These are phyloP conservation scores for Pollenia labialis DNA, from an alignment of 2,888 invertebrate species.

Conservation along the genomic window DNA sequence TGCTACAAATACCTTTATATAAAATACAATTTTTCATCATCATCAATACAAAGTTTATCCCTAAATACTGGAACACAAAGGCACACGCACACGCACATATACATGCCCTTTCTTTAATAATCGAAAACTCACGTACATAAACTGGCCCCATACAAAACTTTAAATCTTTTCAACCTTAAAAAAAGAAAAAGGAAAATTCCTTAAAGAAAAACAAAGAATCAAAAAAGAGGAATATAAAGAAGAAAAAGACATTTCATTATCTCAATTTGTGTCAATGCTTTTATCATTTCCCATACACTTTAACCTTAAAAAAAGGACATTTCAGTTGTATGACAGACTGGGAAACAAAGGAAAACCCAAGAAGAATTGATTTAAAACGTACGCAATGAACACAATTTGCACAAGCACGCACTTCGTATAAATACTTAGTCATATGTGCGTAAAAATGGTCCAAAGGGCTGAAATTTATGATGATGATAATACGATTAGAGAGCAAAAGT, in stretches of 20 bases:
- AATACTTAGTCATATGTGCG: constrained; percentile 4
- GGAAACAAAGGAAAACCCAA: not conserved
- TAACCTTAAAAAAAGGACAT: not conserved
- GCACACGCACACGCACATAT: not conserved
- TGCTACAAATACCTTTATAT: constrained; percentile 26
- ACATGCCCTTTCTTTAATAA: not conserved
- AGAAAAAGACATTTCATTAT: constrained; percentile 62
- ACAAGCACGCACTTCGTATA: not conserved
- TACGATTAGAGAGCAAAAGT: constrained; percentile 15
- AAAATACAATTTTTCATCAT: constrained; percentile 31
- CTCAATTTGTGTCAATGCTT: constrained; percentile 65
- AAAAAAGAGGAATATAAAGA: not conserved
- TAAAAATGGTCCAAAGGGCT: not conserved
- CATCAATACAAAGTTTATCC: constrained; percentile 50
- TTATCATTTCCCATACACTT: constrained; percentile 48
- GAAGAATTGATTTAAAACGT: constrained; percentile 50
- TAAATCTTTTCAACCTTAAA: not conserved
- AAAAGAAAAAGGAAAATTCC: not conserved
- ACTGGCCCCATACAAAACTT: not conserved
- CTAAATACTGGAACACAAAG: constrained; percentile 7
- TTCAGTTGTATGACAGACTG: not conserved
- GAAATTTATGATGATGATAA: not conserved
- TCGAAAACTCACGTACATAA: not conserved
- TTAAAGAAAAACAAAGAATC: not conserved
- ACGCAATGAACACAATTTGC: not conserved